Percentiles rank a stretch among this genome's conserved stretches.
Evolutionary conservation across 2,888 invertebrate genomes (phyloP).

Genomic region (Diadromus collaris): DNA sequence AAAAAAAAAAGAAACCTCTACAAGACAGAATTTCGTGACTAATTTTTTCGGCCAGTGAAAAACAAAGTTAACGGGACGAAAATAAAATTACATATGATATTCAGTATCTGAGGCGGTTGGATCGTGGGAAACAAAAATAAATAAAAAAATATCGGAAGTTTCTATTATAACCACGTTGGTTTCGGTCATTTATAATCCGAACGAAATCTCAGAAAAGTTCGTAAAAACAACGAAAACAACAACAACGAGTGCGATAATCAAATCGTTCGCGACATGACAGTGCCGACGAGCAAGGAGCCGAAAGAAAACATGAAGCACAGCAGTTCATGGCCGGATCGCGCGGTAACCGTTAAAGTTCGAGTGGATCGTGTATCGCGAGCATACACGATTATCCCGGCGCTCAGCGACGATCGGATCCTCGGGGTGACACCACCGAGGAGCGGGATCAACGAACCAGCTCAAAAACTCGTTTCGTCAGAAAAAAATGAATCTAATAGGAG

Average conservation of each 20-base stretch:
- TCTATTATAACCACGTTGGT: neutral
- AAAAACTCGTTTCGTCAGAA: conserved; percentile 8
- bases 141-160: neutral
- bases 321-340: conserved; percentile 73
- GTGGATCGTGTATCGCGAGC: conserved; percentile 73
- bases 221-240: neutral
- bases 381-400: conserved; percentile 72
- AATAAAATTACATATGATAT: conserved; percentile 5
- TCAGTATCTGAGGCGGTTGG: neutral
- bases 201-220: neutral
- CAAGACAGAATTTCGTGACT: conserved; percentile 16
- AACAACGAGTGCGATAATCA: conserved; percentile 7
- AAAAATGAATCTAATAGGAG: conserved; percentile 36
- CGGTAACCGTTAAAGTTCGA: conserved; percentile 71
- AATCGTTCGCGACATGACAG: conserved; percentile 57
- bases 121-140: neutral
- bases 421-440: conserved; percentile 33
- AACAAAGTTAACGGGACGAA: neutral
- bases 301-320: conserved; percentile 72
- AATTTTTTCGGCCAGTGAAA: conserved; percentile 8
- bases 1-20: neutral
- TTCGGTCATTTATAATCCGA: neutral
- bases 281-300: conserved; percentile 63
- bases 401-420: conserved; percentile 61
- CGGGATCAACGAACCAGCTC: conserved; percentile 8